Evolutionary conservation across 2,113 vertebrate genomes (phyloP).

Genomic region (Saguinus midas): DNA sequence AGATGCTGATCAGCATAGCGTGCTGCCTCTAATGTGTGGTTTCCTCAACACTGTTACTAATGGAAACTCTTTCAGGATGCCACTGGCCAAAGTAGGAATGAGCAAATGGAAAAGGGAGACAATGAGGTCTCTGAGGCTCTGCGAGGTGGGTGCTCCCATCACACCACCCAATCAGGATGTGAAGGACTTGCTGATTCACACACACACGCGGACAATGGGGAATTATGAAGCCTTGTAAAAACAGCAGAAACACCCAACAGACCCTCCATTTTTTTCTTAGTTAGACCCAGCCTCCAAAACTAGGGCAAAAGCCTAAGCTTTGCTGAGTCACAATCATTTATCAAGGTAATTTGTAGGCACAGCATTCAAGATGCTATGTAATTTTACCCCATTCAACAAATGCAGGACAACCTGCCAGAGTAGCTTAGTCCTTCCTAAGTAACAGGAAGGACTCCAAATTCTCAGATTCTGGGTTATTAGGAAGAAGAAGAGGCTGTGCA

Average conservation of each 20-base stretch:
- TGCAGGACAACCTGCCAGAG: neutral
- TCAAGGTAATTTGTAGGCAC: neutral
- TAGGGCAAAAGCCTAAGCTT: neutral
- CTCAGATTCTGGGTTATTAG: neutral
- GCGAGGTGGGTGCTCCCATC: neutral
- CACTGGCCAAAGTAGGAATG: neutral
- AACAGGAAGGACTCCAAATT: neutral
- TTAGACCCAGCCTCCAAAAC: neutral
- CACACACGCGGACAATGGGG: neutral
- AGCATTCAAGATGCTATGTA: neutral
- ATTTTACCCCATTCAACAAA: neutral
- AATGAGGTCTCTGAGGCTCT: neutral
- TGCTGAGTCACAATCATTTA: neutral
- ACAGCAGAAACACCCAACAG: neutral
- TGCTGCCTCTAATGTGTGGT: neutral
- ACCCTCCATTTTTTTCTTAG: neutral
- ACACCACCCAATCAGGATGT: neutral
- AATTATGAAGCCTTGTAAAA: neutral
- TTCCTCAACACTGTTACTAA: neutral
- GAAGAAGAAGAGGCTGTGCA: neutral
- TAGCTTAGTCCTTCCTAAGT: neutral
- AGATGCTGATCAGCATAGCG: rapidly evolving
- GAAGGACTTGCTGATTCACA: neutral
- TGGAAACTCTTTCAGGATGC: neutral
- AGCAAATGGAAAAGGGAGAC: conserved; percentile 44